These are phyloP conservation scores for Corvus moneduloides DNA, from an alignment of 2,113 vertebrate species.

Conservation along the genomic window DNA sequence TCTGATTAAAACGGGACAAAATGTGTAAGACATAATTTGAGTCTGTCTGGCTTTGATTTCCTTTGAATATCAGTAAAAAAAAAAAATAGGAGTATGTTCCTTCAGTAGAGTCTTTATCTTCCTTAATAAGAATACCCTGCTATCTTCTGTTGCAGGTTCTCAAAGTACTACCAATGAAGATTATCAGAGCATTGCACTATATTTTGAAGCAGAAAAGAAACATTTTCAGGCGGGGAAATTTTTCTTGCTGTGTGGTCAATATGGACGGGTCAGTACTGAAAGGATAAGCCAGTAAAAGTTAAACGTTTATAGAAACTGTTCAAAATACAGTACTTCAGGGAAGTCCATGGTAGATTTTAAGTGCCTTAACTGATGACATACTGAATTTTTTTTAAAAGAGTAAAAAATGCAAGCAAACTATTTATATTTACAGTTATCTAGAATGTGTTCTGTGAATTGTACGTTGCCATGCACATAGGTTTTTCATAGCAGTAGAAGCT, in stretches of 20 bases:
- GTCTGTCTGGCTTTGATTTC: neutral
- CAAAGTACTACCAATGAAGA: conserved; percentile 87
- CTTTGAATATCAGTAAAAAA: neutral
- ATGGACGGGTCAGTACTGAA: conserved; percentile 82
- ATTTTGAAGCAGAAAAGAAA: conserved; percentile 95
- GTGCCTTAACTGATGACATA: neutral
- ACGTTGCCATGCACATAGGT: neutral
- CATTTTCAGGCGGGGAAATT: conserved; percentile 95
- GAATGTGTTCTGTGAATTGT: neutral
- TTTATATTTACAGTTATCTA: neutral
- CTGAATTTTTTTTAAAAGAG: neutral
- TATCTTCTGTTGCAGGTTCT: conserved; percentile 75
- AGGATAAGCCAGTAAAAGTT: neutral
- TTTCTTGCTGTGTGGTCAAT: conserved; percentile 93
- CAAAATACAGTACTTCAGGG: neutral
- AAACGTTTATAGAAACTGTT: neutral
- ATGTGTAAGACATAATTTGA: neutral
- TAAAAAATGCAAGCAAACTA: neutral
- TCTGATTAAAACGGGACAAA: neutral
- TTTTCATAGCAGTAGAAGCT: neutral
- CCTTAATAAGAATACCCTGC: neutral
- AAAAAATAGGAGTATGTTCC: neutral
- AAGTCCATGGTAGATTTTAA: neutral
- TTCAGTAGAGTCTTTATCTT: neutral
- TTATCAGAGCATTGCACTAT: conserved; percentile 94